Base-by-base conservation (phyloP, 2,888 invertebrate species). In the Ectemnius lituratus region DNA sequence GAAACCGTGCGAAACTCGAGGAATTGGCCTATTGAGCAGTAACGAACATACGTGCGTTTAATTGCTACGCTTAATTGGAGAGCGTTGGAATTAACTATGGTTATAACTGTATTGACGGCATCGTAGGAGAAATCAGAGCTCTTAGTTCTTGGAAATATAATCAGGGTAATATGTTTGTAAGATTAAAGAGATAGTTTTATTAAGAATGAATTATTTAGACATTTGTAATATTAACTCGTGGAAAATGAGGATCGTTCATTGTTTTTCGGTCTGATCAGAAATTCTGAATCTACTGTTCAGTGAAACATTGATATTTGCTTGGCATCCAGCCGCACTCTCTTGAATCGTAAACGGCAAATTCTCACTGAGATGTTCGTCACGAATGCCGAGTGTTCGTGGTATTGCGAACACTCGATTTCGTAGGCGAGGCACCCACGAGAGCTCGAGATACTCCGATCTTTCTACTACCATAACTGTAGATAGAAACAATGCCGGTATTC, bases 331-430 rank as follows among this genome's bases (percentile, higher is more conserved):
- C 73, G 61, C 56, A 64, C 81, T 37, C 6, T 8, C 37, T 37
- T 75, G 82, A 75, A 81, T 81, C 71, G 65, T 75, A 75, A 81
- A 77, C 67, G 73, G 72, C 23, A 67, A 72, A 73, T 81, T 75
- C 77, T 77, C 70, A 52, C 71, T 74, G 13, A 16, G 60, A 70
- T 63, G 65, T 77, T 75, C 81, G 70, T 73, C 70, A 66, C 77
- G 81, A 81, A 79, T 81, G 73, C 79, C 75, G 72, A 70, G 73
- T 66, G 37, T 6, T 11, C 67, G 62, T 28, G 66, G 68, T 73
- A 60, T 81, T 77, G 77, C 75, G 69, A 37, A 37, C 76, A 68
- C 70, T 68, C 72, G 75, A 74, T 79, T 79, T 79, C 72, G 79
- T 75, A 75, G 82, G 81, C 79, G 82, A 75, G 79, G 68, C 78